Percentiles rank a stretch among this genome's conserved stretches.
phyloP scores from a whole-genome alignment of 2,797 vertebrate genomes.

The Phoeniculus purpureus region DNA sequence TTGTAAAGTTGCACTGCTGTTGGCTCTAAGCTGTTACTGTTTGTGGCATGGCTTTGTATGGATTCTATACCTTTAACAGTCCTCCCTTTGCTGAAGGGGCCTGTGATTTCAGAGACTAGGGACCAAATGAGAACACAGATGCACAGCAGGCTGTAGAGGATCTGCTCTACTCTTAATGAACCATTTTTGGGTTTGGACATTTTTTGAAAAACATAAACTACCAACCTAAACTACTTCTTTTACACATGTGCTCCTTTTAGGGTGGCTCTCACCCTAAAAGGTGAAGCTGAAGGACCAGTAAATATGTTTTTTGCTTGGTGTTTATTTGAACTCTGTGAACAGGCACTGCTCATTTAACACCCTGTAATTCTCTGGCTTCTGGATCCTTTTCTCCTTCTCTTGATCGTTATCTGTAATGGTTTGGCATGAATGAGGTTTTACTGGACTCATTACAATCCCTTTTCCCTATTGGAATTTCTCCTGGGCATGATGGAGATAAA shows the following conservation, averaged over 20 bases:
- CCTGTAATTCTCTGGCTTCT: neutral
- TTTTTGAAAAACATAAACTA: too few relatives aligned
- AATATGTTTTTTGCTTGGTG: neutral
- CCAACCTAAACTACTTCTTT: neutral
- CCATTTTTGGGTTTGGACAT: neutral
- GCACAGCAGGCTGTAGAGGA: neutral
- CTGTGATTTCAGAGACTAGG: neutral
- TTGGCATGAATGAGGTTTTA: neutral
- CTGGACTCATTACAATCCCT: neutral
- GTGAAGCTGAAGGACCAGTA: neutral
- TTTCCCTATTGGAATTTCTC: neutral
- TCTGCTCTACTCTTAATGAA: neutral
- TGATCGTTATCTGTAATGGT: neutral
- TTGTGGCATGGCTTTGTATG: neutral
- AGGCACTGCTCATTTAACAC: neutral
- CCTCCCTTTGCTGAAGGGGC: neutral
- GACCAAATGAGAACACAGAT: neutral
- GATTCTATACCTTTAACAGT: neutral
- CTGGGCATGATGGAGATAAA: neutral
- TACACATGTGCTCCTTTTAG: accelerated
- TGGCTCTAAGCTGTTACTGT: neutral
- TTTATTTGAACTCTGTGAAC: neutral
- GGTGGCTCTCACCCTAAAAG: neutral
- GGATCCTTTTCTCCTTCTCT: neutral
- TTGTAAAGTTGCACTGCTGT: neutral